These are phyloP conservation scores for Carassius auratus DNA, from an alignment of 2,113 vertebrate species.

Conservation along the genomic window DNA sequence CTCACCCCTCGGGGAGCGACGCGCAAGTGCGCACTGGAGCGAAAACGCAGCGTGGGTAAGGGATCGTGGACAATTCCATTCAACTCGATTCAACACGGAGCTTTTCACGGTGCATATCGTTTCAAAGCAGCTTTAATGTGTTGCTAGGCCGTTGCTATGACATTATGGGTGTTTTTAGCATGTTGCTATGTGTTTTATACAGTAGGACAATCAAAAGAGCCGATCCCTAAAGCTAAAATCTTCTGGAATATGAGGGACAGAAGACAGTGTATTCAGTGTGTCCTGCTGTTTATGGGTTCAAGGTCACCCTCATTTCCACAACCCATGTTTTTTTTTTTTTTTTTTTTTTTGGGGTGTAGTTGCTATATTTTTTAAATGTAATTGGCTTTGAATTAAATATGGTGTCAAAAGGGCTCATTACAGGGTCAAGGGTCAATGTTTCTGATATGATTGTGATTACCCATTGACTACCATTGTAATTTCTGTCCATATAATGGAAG, in stretches of 20 bases:
- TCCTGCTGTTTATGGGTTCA: not conserved
- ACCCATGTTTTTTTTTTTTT: not conserved
- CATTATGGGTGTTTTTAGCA: too few relatives aligned
- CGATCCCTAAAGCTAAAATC: not conserved
- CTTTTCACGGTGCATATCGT: not conserved
- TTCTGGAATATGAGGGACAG: not conserved
- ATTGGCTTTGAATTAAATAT: too few relatives aligned
- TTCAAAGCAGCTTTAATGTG: too few relatives aligned
- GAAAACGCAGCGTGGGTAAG: conserved; percentile 29
- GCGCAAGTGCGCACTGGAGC: conserved; percentile 53
- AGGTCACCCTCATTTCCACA: not conserved
- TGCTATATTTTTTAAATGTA: not conserved
- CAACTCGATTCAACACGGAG: not conserved
- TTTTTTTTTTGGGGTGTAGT: too few relatives aligned
- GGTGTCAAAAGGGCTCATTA: too few relatives aligned
- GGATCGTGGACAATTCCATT: not conserved
- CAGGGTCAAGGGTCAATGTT: too few relatives aligned
- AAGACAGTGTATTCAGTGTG: not conserved
- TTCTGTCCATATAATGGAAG: too few relatives aligned
- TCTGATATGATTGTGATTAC: too few relatives aligned
- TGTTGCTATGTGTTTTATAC: too few relatives aligned
- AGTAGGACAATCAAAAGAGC: not conserved
- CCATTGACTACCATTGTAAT: too few relatives aligned
- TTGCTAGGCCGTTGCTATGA: too few relatives aligned
- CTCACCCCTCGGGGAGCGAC: conserved; percentile 67